Evolutionary conservation across 2,797 vertebrate species (phyloP), one percentile per base, ranked within the genome.

Genomic region (Odontamblyopus lacepedii): DNA sequence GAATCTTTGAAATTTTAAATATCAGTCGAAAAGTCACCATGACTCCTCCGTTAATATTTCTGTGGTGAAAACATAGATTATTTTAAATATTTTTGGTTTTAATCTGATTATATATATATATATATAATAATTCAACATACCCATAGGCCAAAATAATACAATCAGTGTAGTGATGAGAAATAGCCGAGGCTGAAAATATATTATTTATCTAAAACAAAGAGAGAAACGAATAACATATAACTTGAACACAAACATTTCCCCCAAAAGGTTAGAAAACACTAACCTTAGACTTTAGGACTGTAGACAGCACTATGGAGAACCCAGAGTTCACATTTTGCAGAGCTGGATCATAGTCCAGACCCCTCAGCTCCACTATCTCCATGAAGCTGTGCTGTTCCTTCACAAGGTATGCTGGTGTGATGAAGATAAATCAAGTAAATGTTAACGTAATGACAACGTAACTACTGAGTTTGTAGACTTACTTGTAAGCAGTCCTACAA

Each of bases 91-190:
- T 13, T 63, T 19, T 4, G 0, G 16, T 51, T 32, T 32, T 4
- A 1, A 29, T 57, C 3, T 0, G 13, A 62, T 11, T 8, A 23
- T 23, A 23, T 23, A 23, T 23, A 23, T 23, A 23, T 23, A 23
- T 23, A 23, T 23, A 23, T 23, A 9, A 38, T 1, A 38, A 30
- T 9, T 67, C 63, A 9, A 81, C 95, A 91, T 83, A 99, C 98
- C 96, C 95, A 86, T 95, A 99, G 59, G 94, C 90, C 77, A 98
- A 85, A 73, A 98, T 88, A 5, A 88, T 91, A 85, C 95, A 96
- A 51, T 92, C 91, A 0, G 87, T 63, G 48, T 94, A 99, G 78
- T 93, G 93, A 77, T 88, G 85, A 59, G 95, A 94, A 85, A 94
- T 63, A 32, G 93, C 87, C 0, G 97, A 96, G 69, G 94, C 85